Evolutionary conservation across 2,797 vertebrate genomes (phyloP).

Genomic region (Anguilla megastoma): DNA sequence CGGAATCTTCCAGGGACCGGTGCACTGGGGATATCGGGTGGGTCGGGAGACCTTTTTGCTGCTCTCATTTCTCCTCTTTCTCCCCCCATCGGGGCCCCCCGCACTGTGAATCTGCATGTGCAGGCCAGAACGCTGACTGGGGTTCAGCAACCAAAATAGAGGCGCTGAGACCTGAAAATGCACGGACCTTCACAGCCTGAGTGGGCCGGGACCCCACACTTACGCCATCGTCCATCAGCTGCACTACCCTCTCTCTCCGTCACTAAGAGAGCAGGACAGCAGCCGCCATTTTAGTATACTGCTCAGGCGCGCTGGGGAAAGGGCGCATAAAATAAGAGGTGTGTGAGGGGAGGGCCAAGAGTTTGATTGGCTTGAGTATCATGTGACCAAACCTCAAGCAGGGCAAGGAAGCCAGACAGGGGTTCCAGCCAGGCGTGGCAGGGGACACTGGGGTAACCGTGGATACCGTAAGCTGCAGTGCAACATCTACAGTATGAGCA

Average conservation of each 20-base stretch:
- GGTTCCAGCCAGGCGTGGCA: constrained; percentile 27
- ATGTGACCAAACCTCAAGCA: neutral
- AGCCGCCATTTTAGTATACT: neutral
- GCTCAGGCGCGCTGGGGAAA: neutral
- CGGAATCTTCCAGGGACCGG: neutral
- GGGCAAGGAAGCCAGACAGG: neutral
- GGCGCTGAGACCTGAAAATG: constrained; percentile 33
- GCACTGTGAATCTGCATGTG: constrained; percentile 30
- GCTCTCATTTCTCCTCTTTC: constrained; percentile 22
- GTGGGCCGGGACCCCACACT: constrained; percentile 44
- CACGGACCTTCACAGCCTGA: constrained; percentile 28
- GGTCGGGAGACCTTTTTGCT: neutral
- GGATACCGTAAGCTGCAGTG: constrained; percentile 74
- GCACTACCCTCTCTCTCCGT: neutral
- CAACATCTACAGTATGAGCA: constrained; percentile 79
- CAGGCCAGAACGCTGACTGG: constrained; percentile 33
- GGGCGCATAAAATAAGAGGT: neutral
- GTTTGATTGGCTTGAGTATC: neutral
- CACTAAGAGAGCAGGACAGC: neutral
- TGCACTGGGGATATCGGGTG: neutral
- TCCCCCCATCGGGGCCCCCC: constrained; percentile 36
- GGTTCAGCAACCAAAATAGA: constrained; percentile 38
- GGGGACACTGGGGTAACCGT: constrained; percentile 8
- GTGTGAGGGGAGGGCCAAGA: neutral
- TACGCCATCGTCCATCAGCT: constrained; percentile 42